Evolutionary conservation across 2,888 invertebrate species (phyloP).

Genomic region (Diplazon laetatorius): DNA sequence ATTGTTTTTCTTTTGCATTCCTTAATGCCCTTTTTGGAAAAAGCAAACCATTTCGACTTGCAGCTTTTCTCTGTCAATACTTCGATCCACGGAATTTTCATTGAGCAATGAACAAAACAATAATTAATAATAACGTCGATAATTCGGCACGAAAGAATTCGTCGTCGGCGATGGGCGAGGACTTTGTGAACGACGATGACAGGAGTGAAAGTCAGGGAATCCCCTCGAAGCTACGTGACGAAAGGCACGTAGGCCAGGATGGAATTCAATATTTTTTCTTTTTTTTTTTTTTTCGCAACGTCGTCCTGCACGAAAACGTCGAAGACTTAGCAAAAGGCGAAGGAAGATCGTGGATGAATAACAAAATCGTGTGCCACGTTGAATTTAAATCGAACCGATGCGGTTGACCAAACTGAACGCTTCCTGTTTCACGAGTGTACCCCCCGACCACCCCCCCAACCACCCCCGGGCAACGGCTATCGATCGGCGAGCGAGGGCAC

Average conservation of each 20-base stretch:
- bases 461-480: not conserved
- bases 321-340: not conserved
- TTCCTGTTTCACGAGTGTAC: conserved; percentile 20
- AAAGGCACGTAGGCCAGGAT: conserved; percentile 59
- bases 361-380: conserved; percentile 22
- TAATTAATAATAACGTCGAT: too few relatives aligned
- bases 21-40: too few relatives aligned
- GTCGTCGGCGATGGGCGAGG: too few relatives aligned
- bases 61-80: too few relatives aligned
- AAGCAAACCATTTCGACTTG: too few relatives aligned
- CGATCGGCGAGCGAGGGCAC: conserved; percentile 17
- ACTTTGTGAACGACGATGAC: too few relatives aligned
- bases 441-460: not conserved
- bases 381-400: conserved; percentile 55
- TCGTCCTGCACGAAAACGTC: not conserved
- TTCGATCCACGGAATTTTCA: too few relatives aligned
- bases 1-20: too few relatives aligned
- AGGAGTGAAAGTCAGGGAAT: not conserved
- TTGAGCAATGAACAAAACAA: too few relatives aligned
- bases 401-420: conserved; percentile 14
- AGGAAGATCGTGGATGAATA: not conserved
- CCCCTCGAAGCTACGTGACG: conserved; percentile 40
- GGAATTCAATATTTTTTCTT: too few relatives aligned
- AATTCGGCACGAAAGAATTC: too few relatives aligned
- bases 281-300: too few relatives aligned